Evolutionary conservation across 2,888 invertebrate genomes (phyloP).

Genomic region (Orthonevra nobilis): DNA sequence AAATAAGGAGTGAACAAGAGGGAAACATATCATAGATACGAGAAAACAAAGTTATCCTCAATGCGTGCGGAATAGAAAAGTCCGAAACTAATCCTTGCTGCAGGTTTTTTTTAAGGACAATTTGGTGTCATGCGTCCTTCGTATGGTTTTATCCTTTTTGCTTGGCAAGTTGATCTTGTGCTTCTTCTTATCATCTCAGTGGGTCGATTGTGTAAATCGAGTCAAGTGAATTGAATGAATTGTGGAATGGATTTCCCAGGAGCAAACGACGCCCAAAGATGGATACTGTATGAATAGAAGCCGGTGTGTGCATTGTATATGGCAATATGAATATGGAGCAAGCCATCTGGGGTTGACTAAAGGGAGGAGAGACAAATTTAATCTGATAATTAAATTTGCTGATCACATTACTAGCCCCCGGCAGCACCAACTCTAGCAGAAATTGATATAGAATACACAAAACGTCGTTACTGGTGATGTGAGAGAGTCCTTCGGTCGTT

Average conservation of each 20-base stretch:
- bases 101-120: no score
- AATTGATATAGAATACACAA: slow-evolving; percentile 60
- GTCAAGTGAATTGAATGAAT: slow-evolving; percentile 55
- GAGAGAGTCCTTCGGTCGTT: slow-evolving; percentile 17
- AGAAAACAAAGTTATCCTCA: neutral
- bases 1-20: neutral
- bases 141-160: slow-evolving; percentile 33
- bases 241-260: slow-evolving; percentile 50
- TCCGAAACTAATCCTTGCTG: slow-evolving; percentile 40
- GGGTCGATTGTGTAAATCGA: slow-evolving; percentile 58
- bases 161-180: neutral
- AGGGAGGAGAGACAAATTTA: slow-evolving; percentile 46
- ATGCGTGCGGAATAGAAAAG: slow-evolving; percentile 31
- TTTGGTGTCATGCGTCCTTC: slow-evolving; percentile 43
- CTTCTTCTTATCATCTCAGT: neutral
- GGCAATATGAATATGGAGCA: no score
- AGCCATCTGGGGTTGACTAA: no score
- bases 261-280: slow-evolving; percentile 27
- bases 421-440: slow-evolving; percentile 20
- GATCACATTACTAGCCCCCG: slow-evolving; percentile 61
- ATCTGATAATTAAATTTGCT: slow-evolving; percentile 69
- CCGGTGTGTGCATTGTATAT: neutral
- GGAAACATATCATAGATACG: no score
- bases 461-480: slow-evolving; percentile 36
- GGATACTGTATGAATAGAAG: neutral